Conservation (phyloP, 1,140 invertebrate species). For the Lineus longissimus region DNA sequence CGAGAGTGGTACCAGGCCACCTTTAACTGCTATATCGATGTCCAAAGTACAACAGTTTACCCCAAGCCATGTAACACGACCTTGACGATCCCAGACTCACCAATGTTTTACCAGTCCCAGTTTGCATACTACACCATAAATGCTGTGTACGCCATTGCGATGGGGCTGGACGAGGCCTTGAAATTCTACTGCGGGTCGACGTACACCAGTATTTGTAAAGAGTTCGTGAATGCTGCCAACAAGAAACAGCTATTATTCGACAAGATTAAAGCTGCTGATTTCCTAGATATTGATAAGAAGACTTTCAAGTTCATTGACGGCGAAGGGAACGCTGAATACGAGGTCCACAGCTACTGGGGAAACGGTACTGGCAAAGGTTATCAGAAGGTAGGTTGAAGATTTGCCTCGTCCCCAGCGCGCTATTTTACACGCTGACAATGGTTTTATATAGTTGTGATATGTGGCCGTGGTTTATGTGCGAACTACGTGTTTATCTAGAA, state of each 20-base stretch:
- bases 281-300: conserved; percentile 22
- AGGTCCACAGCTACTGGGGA: neutral
- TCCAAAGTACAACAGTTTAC: conserved; percentile 24
- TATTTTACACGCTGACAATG: too few species aligned
- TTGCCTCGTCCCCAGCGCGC: too few species aligned
- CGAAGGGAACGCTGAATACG: neutral
- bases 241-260: conserved; percentile 28
- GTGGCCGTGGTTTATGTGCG: too few species aligned
- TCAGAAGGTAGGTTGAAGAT: too few species aligned
- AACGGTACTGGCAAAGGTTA: neutral
- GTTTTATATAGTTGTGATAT: too few species aligned
- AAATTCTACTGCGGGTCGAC: conserved; percentile 32
- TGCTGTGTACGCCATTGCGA: conserved; percentile 36
- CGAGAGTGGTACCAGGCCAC: conserved; percentile 40
- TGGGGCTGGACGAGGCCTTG: conserved; percentile 36
- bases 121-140: conserved; percentile 31
- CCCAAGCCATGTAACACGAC: conserved; percentile 21
- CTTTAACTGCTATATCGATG: conserved; percentile 35
- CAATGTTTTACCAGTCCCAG: conserved; percentile 28
- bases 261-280: conserved; percentile 30
- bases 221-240: conserved; percentile 29
- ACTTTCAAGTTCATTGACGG: neutral
- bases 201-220: conserved; percentile 34
- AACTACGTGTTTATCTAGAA: too few species aligned
- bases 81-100: conserved; percentile 20